Percentiles rank a stretch among this genome's conserved stretches.
phyloP scores from a whole-genome alignment of 2,888 invertebrate genomes.

The Scrobipalpa costella region DNA sequence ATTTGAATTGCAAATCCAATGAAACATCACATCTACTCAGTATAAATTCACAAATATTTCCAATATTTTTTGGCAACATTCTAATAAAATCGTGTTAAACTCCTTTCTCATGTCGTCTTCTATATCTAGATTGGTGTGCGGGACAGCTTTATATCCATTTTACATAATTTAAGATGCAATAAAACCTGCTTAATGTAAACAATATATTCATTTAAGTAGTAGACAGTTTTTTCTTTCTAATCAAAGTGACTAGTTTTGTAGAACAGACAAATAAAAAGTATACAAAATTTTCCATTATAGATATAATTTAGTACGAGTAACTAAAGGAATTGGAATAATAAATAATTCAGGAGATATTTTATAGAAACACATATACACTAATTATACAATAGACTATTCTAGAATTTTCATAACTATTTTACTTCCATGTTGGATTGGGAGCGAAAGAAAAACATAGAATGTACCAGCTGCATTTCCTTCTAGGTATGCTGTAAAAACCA shows the following conservation, averaged over 20 bases:
- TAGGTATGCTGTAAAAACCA: too few species aligned
- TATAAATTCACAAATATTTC: constrained; percentile 35
- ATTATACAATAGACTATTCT: too few species aligned
- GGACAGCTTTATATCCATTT: constrained; percentile 47
- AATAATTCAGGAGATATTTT: too few species aligned
- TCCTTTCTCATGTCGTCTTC: constrained; percentile 41
- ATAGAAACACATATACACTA: too few species aligned
- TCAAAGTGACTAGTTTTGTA: constrained; percentile 57
- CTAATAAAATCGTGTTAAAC: constrained; percentile 34
- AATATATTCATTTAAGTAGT: constrained; percentile 40
- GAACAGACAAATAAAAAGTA: neutral
- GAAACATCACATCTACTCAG: constrained; percentile 27
- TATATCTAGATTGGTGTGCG: constrained; percentile 39
- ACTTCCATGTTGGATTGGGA: too few species aligned
- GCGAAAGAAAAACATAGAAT: too few species aligned
- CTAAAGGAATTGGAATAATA: too few species aligned
- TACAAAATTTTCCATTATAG: neutral
- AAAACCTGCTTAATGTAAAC: constrained; percentile 51
- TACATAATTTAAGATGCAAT: constrained; percentile 36
- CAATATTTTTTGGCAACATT: constrained; percentile 41
- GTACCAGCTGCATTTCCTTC: too few species aligned
- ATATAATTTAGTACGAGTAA: too few species aligned
- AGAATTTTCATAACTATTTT: too few species aligned
- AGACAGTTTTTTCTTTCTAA: constrained; percentile 46
- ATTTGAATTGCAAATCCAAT: constrained; percentile 20